Conservation (phyloP, 2,797 vertebrate species). For the Leptoclinus maculatus region DNA sequence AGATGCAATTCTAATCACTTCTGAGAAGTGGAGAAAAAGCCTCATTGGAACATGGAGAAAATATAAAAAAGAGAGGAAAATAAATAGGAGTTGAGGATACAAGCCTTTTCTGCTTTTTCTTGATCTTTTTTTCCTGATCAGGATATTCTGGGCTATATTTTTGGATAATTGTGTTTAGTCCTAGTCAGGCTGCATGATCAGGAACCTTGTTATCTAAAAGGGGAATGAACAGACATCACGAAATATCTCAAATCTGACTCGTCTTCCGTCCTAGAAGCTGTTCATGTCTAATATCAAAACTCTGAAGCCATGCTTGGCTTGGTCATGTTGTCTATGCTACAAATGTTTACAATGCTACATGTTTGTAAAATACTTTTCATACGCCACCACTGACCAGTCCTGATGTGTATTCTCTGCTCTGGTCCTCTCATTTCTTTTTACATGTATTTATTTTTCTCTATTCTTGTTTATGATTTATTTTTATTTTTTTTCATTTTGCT, state of each 20-base stretch:
- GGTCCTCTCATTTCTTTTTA: constrained; percentile 80
- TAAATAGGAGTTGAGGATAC: constrained; percentile 45
- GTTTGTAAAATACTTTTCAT: constrained; percentile 82
- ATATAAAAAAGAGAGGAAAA: constrained; percentile 23
- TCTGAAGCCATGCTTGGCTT: constrained; percentile 75
- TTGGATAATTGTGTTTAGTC: constrained; percentile 72
- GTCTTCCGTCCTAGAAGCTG: constrained; percentile 88
- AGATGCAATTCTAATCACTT: constrained; percentile 85
- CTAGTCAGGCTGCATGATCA: constrained; percentile 65
- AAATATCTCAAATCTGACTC: constrained; percentile 77
- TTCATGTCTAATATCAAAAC: constrained; percentile 79
- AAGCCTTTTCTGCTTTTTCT: constrained; percentile 68
- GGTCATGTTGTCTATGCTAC: constrained; percentile 75
- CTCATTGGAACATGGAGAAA: constrained; percentile 65
- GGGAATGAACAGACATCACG: constrained; percentile 72
- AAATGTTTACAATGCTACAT: constrained; percentile 86
- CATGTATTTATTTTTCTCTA: constrained; percentile 84
- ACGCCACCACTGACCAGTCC: constrained; percentile 76
- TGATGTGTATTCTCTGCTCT: constrained; percentile 71
- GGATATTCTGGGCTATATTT: constrained; percentile 71
- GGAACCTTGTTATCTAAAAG: constrained; percentile 51
- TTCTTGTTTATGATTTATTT: constrained; percentile 72
- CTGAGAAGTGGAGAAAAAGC: constrained; percentile 85
- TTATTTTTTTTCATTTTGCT: constrained; percentile 59
- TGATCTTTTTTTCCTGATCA: constrained; percentile 72